Percentiles rank a stretch among this genome's conserved stretches.
Evolutionary conservation across 1,140 invertebrate genomes (phyloP).

Genomic region (Diploscapter pachys): DNA sequence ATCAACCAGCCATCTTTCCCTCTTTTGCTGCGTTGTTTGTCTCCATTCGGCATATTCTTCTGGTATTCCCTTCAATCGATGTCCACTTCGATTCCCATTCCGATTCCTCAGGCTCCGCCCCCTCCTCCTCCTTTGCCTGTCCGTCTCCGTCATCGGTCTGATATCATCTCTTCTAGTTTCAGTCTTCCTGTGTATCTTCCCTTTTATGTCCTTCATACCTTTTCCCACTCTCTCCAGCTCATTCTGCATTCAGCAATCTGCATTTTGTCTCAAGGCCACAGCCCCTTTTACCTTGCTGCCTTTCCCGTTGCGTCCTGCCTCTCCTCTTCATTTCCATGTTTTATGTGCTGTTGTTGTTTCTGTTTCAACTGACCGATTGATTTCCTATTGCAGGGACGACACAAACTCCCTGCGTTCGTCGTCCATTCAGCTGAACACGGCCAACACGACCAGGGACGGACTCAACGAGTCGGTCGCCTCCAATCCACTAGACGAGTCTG

Average conservation of each 20-base stretch:
- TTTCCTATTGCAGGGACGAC: conserved; percentile 11
- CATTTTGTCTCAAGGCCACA: not conserved
- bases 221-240: not conserved
- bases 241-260: not conserved
- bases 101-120: no score
- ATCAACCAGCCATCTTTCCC: not conserved
- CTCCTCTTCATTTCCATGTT: not conserved
- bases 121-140: no score
- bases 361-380: not conserved
- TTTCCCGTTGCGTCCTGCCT: not conserved
- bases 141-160: not conserved
- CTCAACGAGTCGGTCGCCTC: conserved; percentile 54
- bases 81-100: not conserved
- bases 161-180: not conserved
- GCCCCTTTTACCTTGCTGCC: not conserved
- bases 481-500: conserved; percentile 46
- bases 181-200: not conserved
- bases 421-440: conserved; percentile 50
- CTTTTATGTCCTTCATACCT: not conserved
- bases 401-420: conserved; percentile 38
- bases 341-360: not conserved
- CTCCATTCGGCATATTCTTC: conserved; percentile 1
- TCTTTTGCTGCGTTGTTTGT: not conserved
- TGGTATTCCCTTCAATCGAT: not conserved
- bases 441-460: conserved; percentile 47